Percentiles rank a stretch among this genome's conserved stretches.
These are phyloP conservation scores for Agrotis exclamationis DNA, from an alignment of 2,888 invertebrate species.

Conservation along the genomic window DNA sequence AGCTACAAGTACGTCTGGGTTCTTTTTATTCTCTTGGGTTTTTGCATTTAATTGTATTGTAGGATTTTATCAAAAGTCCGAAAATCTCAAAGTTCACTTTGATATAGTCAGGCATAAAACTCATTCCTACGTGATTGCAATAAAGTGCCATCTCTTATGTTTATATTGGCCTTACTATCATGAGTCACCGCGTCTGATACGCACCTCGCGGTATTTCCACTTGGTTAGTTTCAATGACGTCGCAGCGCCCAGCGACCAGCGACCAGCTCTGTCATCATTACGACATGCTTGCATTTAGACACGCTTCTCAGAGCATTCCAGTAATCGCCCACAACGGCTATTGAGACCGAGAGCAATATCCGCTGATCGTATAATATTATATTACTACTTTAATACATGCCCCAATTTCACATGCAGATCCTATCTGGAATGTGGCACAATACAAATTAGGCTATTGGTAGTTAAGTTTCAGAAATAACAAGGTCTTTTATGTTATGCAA, in stretches of 20 bases:
- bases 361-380: slow-evolving; percentile 24
- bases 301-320: slow-evolving; percentile 39
- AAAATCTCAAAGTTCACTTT: neutral
- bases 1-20: neutral
- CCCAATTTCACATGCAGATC: slow-evolving; percentile 7
- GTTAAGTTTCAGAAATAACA: slow-evolving; percentile 12
- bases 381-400: slow-evolving; percentile 20
- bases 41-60: too few species aligned
- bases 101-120: neutral
- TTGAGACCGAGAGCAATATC: slow-evolving; percentile 35
- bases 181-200: slow-evolving; percentile 28
- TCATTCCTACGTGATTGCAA: neutral
- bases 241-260: slow-evolving; percentile 14
- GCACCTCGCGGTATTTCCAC: slow-evolving; percentile 38
- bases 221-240: slow-evolving; percentile 33
- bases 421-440: slow-evolving; percentile 4
- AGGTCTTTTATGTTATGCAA: slow-evolving; percentile 4
- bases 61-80: neutral
- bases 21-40: neutral
- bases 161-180: neutral
- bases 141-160: neutral
- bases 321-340: slow-evolving; percentile 14
- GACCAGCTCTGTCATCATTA: slow-evolving; percentile 34
- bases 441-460: neutral
- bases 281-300: slow-evolving; percentile 38